Evolutionary conservation across 2,797 vertebrate genomes (phyloP), one percentile per base, ranked within the genome.

Genomic region (Pangasius sanitwongsei): DNA sequence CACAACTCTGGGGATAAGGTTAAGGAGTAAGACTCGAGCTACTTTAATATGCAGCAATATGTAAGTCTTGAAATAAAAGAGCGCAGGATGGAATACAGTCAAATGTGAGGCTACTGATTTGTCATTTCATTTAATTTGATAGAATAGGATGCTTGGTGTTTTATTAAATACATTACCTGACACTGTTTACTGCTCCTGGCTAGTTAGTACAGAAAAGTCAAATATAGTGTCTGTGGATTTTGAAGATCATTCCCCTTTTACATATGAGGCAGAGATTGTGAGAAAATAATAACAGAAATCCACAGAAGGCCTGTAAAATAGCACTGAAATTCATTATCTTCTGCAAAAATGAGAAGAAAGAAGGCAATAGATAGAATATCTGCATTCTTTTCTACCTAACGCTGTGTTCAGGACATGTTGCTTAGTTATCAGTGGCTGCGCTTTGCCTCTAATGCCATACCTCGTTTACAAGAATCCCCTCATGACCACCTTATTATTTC

Each of bases 1-100:
- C 48, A 85, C 57, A 83, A 65, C 50, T 11, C 74, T 72, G 70
- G 11, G 61, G 44, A 69, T 82, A 78, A 83, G 69, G 82, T 44
- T 87, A 53, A 28, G 65, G 15, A 37, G 48, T 31, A 81, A 37
- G 12, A 78, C 65, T 77, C 25, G 34, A 86, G 44, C 70, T 20
- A 5, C 59, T 69, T 69, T 86, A 57, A 86, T 34, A 63, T 63
- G 48, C 53, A 61, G 69, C 34, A 63, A 72, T 85, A 48, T 44
- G 63, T 23, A 37, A 65, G 20, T 53, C 31, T 61, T 61, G 13
- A 13, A 63, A 65, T 63, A 65, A 83, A 83, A 44, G 6, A 44
- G 25, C 1, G 13, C 57, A 83, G 59, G 20, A 83, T 41, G 55
- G 23, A 41, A 63, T 44, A 63, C 81, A 61, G 12, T 57, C 65